Conservation (phyloP, 1,140 invertebrate species). For the Monomorium pharaonis region DNA sequence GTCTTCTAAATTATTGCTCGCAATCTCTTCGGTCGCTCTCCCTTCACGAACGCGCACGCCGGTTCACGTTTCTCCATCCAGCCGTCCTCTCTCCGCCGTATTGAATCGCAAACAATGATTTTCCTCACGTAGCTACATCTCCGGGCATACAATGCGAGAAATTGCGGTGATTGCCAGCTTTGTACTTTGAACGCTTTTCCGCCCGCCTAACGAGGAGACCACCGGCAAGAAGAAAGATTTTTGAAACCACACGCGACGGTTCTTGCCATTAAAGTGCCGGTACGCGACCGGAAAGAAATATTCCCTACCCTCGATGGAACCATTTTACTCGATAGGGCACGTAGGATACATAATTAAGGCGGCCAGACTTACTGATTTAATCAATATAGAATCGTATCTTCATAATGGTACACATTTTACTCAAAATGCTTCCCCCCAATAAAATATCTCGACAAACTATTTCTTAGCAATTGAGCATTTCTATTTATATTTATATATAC, state of each 20-base stretch:
- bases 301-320: background rate
- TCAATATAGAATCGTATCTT: background rate
- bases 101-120: constrained; percentile 67
- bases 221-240: constrained; percentile 47
- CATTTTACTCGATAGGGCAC: constrained; percentile 29
- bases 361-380: background rate
- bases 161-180: constrained; percentile 71
- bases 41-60: constrained; percentile 17
- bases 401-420: background rate
- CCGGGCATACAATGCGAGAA: constrained; percentile 66
- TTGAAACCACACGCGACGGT: constrained; percentile 49
- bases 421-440: background rate
- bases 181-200: constrained; percentile 50
- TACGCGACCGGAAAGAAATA: constrained; percentile 52
- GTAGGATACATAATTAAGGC: constrained; percentile 23
- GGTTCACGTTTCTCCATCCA: background rate
- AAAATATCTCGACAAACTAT: background rate
- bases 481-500: background rate
- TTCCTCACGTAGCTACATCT: constrained; percentile 68
- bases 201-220: constrained; percentile 22
- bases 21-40: constrained; percentile 49
- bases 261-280: constrained; percentile 16
- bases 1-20: constrained; percentile 62
- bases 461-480: background rate
- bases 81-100: background rate